Evolutionary conservation across 2,888 invertebrate genomes (phyloP), one percentile per base, ranked within the genome.

Genomic region (Julus scandinavius): DNA sequence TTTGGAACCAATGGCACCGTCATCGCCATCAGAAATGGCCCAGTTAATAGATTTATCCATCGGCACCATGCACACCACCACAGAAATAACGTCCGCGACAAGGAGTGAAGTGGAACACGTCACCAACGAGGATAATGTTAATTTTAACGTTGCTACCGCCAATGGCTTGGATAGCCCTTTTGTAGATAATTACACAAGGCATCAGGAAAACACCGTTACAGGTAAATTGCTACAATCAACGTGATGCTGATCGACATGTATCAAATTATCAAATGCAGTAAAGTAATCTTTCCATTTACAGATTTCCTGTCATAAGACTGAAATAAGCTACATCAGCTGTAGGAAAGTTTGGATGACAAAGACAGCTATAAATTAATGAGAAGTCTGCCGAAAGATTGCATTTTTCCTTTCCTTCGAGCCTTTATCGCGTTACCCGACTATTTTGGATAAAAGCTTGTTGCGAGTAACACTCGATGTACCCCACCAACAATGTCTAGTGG

Each of bases 151-250:
- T 41, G 86, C n/a, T n/a, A n/a, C 89, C 45, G 58, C 88, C 38
- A 88, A 88, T 54, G 87, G 87, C 41, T 83, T 89, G 20, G 89
- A 87, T 29, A 89, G 90, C 80, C 90, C 91, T 20, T 90, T 91
- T 85, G 89, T 90, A 41, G 91, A 91, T 58, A 91, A 90, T 87
- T 89, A 90, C 87, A 90, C 90, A 29, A 91, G 90, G 89, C 91
- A 91, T 88, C 90, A 90, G 88, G 90, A 90, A 80, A 87, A 88
- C 38, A 86, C 88, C 58, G 87, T 90, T 85, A 89, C 90, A 86
- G 90, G 0, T 83, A 87, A 20, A 45, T 7, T 1, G 49, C 11
- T 49, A 54, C 17, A 54, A 54, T 11, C 17, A 7, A 45, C 11
- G 17, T 15, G 54, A 54, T 13, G 13, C 9, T 54, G 9, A 11